Evolutionary conservation across 2,888 invertebrate species (phyloP).

Genomic region (Agrochola lychnidis): DNA sequence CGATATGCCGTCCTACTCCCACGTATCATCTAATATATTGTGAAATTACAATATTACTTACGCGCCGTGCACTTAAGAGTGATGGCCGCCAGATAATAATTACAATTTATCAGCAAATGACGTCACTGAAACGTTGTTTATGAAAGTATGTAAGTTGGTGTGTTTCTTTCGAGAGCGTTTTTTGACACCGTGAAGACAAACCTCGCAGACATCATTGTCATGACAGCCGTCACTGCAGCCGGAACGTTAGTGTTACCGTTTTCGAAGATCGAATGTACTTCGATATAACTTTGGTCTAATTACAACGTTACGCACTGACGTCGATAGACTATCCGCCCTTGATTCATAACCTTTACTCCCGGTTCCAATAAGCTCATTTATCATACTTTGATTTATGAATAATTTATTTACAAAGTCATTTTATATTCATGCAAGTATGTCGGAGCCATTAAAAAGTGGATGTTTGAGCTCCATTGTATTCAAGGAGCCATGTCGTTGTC

Average conservation of each 20-base stretch:
- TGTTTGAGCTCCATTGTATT: constrained; percentile 69
- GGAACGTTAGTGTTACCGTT: background rate
- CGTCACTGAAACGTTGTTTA: background rate
- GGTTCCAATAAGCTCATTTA: constrained; percentile 40
- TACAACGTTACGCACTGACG: constrained; percentile 18
- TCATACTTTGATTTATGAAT: constrained; percentile 63
- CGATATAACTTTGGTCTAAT: background rate
- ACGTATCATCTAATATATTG: background rate
- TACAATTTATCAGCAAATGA: background rate
- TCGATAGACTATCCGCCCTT: constrained; percentile 24
- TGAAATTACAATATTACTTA: too few relatives aligned
- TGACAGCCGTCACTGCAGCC: background rate
- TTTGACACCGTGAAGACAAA: background rate
- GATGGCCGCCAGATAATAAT: background rate
- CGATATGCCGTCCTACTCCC: too few relatives aligned
- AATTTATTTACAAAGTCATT: constrained; percentile 62
- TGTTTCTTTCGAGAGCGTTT: background rate
- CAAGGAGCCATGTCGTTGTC: constrained; percentile 64
- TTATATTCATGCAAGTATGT: constrained; percentile 70
- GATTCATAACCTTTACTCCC: constrained; percentile 26
- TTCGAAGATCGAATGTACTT: background rate
- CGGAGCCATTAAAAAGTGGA: constrained; percentile 70
- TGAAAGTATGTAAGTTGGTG: background rate
- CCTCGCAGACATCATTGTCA: background rate
- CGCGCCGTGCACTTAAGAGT: background rate